Conservation (phyloP, 2,113 vertebrate species). For the Solenodon paradoxus region DNA sequence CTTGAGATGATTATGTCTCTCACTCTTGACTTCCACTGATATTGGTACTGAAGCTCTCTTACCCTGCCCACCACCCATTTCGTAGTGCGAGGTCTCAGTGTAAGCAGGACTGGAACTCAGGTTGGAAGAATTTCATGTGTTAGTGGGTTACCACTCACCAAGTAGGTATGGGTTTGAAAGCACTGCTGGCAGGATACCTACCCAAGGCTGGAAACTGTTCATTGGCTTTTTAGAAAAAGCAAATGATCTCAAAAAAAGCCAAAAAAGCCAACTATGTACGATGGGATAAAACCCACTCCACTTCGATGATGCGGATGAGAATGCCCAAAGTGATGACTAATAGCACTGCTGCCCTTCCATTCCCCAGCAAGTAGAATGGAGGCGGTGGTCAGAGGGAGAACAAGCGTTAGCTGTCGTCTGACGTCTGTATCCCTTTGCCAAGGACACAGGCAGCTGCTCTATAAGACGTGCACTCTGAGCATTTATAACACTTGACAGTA, state of each 20-base stretch:
- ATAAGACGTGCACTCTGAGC: rapidly evolving
- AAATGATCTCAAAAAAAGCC: not conserved
- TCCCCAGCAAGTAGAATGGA: not conserved
- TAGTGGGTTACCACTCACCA: not conserved
- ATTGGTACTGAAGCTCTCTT: not conserved
- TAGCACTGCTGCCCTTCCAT: not conserved
- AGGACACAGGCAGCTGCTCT: not conserved
- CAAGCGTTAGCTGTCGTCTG: not conserved
- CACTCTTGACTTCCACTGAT: not conserved
- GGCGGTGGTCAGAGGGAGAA: not conserved
- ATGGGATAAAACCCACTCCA: not conserved
- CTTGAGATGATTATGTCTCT: not conserved
- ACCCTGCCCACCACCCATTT: rapidly evolving
- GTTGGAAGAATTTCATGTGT: too few species aligned
- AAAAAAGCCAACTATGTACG: not conserved
- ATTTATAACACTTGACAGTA: not conserved
- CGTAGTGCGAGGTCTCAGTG: too few species aligned
- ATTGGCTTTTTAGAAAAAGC: not conserved
- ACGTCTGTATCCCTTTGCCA: not conserved
- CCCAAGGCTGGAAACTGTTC: too few species aligned
- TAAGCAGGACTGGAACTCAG: not conserved
- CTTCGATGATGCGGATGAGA: not conserved
- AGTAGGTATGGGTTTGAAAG: not conserved
- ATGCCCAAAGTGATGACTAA: not conserved
- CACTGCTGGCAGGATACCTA: not conserved